Evolutionary conservation across 1,140 invertebrate genomes (phyloP).

Genomic region (Propsilocerus akamusi): DNA sequence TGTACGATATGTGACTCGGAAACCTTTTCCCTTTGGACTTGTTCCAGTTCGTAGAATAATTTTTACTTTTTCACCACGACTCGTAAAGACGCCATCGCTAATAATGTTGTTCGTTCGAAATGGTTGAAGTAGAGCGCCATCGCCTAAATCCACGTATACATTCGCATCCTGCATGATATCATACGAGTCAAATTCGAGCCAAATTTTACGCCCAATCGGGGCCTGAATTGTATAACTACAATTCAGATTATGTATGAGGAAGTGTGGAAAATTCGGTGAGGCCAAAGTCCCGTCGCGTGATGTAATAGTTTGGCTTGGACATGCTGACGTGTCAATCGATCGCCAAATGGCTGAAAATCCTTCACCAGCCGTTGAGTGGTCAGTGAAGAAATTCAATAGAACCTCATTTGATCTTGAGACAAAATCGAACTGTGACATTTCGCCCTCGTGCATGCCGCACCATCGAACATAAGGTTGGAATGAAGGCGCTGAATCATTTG

Average conservation of each 20-base stretch:
- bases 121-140: constrained; percentile 27
- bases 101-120: constrained; percentile 27
- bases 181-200: constrained; percentile 40
- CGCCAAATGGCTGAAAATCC: constrained; percentile 47
- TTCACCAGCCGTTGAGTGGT: constrained; percentile 42
- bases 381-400: constrained; percentile 43
- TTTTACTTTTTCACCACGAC: constrained; percentile 31
- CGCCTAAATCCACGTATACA: constrained; percentile 33
- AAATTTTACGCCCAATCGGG: constrained; percentile 35
- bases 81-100: constrained; percentile 39
- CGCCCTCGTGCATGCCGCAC: constrained; percentile 33
- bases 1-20: constrained; percentile 36
- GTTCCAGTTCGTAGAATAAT: constrained; percentile 34
- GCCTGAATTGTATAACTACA: constrained; percentile 45
- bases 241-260: constrained; percentile 41
- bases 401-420: constrained; percentile 37
- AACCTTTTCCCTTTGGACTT: constrained; percentile 34
- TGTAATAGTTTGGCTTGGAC: constrained; percentile 39
- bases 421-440: constrained; percentile 34
- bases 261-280: constrained; percentile 49
- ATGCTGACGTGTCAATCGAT: constrained; percentile 43
- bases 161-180: constrained; percentile 32
- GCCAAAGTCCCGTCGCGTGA: constrained; percentile 33
- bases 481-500: constrained; percentile 8
- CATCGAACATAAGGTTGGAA: constrained; percentile 23